These are phyloP conservation scores for Chaenodraco wilsoni DNA, from an alignment of 2,797 vertebrate genomes.

Conservation along the genomic window DNA sequence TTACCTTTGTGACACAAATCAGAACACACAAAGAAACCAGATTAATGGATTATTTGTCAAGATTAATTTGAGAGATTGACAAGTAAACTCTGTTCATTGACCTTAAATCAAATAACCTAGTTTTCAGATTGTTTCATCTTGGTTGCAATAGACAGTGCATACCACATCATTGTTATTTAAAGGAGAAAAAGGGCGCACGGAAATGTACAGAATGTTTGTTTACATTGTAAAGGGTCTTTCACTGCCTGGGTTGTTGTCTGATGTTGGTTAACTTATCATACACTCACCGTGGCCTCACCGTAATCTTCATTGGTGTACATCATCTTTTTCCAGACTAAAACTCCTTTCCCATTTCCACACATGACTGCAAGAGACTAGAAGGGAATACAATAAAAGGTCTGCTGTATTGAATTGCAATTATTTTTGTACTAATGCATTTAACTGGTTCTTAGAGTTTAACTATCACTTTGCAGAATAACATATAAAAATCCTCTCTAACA, in stretches of 20 bases:
- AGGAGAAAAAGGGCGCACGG: neutral
- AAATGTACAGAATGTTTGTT: neutral
- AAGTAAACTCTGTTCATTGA: neutral
- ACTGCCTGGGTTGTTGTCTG: neutral
- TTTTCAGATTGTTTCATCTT: slow-evolving; percentile 3
- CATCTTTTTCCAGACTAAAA: slow-evolving; percentile 6
- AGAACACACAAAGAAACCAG: slow-evolving; percentile 32
- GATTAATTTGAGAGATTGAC: slow-evolving; percentile 27
- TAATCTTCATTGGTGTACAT: neutral
- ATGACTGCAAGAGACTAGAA: neutral
- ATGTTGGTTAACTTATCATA: neutral
- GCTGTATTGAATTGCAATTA: neutral
- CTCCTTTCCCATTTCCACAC: neutral
- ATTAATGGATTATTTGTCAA: slow-evolving; percentile 12
- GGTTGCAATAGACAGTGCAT: neutral
- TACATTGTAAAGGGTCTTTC: slow-evolving; percentile 6
- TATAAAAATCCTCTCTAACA: too few relatives aligned
- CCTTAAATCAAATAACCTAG: slow-evolving; percentile 11
- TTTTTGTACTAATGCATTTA: neutral
- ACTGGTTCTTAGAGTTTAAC: neutral
- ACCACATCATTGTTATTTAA: neutral
- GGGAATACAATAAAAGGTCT: neutral
- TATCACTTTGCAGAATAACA: neutral
- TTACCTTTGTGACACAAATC: slow-evolving; percentile 11
- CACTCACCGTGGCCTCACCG: neutral